A percentile compares a stretch with the other conserved stretches of the same genome.
Evolutionary conservation across 2,797 vertebrate species (phyloP).

Genomic region (Danio choprae): DNA sequence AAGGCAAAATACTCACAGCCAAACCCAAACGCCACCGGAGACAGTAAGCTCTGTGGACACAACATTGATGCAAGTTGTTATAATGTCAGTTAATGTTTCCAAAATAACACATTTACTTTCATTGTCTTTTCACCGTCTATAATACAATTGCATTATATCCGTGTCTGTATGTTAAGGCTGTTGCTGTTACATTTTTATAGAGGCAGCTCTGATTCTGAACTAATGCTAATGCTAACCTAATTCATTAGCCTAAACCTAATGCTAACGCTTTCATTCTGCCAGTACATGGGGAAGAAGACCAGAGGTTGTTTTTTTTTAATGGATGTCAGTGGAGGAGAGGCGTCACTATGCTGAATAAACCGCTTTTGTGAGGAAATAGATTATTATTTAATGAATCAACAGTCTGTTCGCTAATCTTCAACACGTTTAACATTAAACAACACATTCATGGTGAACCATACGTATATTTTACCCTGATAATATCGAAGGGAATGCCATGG

Average conservation of each 20-base stretch:
- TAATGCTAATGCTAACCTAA: too few species aligned
- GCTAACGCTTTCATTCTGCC: too few species aligned
- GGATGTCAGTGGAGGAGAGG: neutral
- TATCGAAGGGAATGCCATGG: too few species aligned
- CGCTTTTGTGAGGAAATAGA: too few species aligned
- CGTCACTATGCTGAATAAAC: neutral
- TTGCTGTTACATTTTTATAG: too few species aligned
- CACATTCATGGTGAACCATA: too few species aligned
- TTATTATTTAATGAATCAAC: neutral
- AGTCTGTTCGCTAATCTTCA: neutral
- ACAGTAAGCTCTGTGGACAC: constrained; percentile 88
- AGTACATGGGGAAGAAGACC: neutral
- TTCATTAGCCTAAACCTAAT: too few species aligned
- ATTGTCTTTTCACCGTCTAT: neutral
- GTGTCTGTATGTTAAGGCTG: neutral
- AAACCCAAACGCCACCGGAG: constrained; percentile 96
- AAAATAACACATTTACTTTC: neutral
- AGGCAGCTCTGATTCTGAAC: too few species aligned
- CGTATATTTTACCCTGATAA: too few species aligned
- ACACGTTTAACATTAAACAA: neutral
- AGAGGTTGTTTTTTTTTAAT: neutral
- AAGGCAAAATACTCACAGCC: constrained; percentile 96
- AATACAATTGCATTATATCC: neutral
- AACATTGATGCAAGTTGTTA: neutral
- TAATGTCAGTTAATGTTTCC: neutral